Evolutionary conservation across 2,797 vertebrate genomes (phyloP).

Genomic region (Cryptoprocta ferox): DNA sequence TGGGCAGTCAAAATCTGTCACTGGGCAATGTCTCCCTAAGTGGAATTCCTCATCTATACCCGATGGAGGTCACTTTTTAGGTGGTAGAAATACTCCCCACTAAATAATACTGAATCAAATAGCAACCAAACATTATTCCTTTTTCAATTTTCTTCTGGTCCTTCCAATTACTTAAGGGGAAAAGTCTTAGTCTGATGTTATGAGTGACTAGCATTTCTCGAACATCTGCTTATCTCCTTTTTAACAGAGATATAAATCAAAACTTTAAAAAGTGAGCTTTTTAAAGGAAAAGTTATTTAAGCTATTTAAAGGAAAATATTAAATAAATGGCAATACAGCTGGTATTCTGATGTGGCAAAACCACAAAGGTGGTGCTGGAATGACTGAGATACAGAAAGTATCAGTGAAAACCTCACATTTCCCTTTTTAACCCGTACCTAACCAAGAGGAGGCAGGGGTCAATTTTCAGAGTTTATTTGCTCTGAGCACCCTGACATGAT

Average conservation of each 20-base stretch:
- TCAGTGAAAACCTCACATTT: neutral
- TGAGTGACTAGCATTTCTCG: neutral
- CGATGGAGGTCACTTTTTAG: neutral
- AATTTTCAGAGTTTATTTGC: neutral
- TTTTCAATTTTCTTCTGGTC: neutral
- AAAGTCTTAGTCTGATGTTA: conserved; percentile 8
- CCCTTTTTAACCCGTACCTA: neutral
- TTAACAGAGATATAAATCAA: neutral
- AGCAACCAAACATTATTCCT: neutral
- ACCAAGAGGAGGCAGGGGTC: neutral
- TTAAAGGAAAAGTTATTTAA: conserved; percentile 17
- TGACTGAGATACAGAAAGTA: neutral
- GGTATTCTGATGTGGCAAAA: neutral
- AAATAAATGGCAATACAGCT: neutral
- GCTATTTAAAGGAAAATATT: neutral
- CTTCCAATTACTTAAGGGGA: neutral
- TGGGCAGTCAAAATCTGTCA: conserved; percentile 16
- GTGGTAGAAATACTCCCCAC: neutral
- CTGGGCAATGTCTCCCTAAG: neutral
- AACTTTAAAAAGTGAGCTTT: neutral
- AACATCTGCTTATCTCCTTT: neutral
- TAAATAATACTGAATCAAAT: neutral
- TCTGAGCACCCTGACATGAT: neutral
- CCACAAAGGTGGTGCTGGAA: neutral
- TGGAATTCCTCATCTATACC: neutral